phyloP scores from a whole-genome alignment of 2,888 invertebrate species.

The Melinaea menophilus region DNA sequence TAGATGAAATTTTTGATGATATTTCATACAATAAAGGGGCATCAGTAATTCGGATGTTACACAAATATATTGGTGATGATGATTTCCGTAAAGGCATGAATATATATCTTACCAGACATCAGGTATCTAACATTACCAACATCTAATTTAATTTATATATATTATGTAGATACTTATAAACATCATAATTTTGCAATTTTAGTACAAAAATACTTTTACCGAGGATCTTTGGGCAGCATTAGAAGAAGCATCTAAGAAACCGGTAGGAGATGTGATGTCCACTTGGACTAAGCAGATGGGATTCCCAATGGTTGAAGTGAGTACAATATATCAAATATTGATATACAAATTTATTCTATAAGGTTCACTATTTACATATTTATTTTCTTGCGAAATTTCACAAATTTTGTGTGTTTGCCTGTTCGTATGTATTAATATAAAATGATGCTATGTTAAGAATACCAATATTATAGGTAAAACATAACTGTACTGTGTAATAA shows the following conservation, averaged over 20 bases:
- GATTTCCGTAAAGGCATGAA: slow-evolving; percentile 96
- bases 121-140: slow-evolving; percentile 50
- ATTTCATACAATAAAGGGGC: slow-evolving; percentile 98
- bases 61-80: slow-evolving; percentile 94
- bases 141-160: slow-evolving; percentile 1
- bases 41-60: slow-evolving; percentile 95
- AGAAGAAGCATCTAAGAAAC: slow-evolving; percentile 92
- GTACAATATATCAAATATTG: background rate
- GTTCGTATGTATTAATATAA: too few relatives aligned
- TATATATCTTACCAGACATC: slow-evolving; percentile 89
- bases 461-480: too few relatives aligned
- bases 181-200: slow-evolving; percentile 39
- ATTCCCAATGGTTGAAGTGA: slow-evolving; percentile 87
- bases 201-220: slow-evolving; percentile 94
- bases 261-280: slow-evolving; percentile 94
- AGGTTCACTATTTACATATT: too few relatives aligned
- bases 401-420: too few relatives aligned
- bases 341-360: too few relatives aligned
- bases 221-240: slow-evolving; percentile 95
- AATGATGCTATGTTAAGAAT: too few relatives aligned
- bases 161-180: background rate
- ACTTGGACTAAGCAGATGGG: slow-evolving; percentile 98
- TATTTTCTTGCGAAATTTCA: too few relatives aligned
- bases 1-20: slow-evolving; percentile 98
- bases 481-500: too few relatives aligned